Percentiles rank a stretch among this genome's conserved stretches.
Conservation (phyloP, 1,140 invertebrate genomes). For the Ceratina calcarata region DNA sequence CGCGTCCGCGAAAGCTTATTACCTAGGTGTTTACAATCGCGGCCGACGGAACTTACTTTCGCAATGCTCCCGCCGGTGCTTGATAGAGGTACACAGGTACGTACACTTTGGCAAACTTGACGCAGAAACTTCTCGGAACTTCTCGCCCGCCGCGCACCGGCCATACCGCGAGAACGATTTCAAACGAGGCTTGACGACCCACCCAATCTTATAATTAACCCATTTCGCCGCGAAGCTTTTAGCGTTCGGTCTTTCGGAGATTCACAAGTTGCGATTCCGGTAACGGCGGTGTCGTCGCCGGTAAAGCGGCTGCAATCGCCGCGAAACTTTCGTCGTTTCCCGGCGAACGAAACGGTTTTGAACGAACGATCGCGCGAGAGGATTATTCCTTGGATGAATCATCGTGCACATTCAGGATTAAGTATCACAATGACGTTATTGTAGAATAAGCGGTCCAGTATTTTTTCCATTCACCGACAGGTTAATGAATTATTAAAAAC, state of each 20-base stretch:
- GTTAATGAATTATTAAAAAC: too few relatives aligned
- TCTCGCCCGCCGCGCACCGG: neutral
- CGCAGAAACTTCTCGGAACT: constrained; percentile 46
- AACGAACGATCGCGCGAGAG: neutral
- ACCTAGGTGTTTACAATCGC: constrained; percentile 60
- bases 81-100: constrained; percentile 4
- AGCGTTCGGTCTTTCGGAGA: neutral
- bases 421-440: too few relatives aligned
- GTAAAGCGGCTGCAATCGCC: constrained; percentile 31
- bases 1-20: constrained; percentile 59
- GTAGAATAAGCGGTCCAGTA: too few relatives aligned
- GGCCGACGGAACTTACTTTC: constrained; percentile 47
- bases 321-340: constrained; percentile 48
- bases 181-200: constrained; percentile 49
- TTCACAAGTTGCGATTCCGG: neutral
- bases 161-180: constrained; percentile 45
- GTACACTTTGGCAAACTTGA: constrained; percentile 53
- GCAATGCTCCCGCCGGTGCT: too few relatives aligned
- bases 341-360: neutral
- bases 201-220: constrained; percentile 61
- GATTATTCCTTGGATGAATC: constrained; percentile 1
- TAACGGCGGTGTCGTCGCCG: neutral
- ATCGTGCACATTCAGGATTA: neutral
- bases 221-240: constrained; percentile 29
- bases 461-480: too few relatives aligned